Evolutionary conservation across 1,140 invertebrate species (phyloP).

Genomic region (Oscheius sp.): DNA sequence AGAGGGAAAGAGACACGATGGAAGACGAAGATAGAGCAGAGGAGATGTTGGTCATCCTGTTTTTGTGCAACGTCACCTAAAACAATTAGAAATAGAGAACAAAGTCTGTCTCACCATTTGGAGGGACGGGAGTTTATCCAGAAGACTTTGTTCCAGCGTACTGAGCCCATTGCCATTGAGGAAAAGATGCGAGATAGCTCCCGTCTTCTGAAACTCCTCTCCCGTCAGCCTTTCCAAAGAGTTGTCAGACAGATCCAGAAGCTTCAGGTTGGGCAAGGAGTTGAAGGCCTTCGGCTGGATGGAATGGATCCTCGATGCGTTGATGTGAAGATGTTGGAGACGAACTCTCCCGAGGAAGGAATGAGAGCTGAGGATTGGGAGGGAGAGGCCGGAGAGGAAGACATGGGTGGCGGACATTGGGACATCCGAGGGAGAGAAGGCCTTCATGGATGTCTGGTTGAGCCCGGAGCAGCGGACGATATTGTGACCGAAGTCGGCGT

Average conservation of each 20-base stretch:
- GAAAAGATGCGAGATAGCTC: constrained; percentile 34
- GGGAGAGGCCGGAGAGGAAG: constrained; percentile 35
- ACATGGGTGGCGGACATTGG: constrained; percentile 57
- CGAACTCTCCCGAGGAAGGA: constrained; percentile 47
- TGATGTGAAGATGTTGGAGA: constrained; percentile 50
- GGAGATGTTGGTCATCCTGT: constrained; percentile 15
- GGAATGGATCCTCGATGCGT: constrained; percentile 35
- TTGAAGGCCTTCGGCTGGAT: constrained; percentile 54
- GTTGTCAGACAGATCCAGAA: constrained; percentile 42
- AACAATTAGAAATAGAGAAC: neutral
- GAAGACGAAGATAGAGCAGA: neutral
- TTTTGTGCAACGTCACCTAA: constrained; percentile 27
- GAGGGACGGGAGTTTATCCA: constrained; percentile 43
- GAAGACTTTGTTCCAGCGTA: constrained; percentile 36
- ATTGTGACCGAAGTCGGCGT: constrained; percentile 42
- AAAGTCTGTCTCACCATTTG: constrained; percentile 25
- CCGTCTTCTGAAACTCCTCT: constrained; percentile 38
- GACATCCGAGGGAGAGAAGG: constrained; percentile 36
- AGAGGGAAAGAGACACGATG: constrained; percentile 26
- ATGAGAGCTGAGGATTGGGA: constrained; percentile 42
- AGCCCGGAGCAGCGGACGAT: constrained; percentile 41
- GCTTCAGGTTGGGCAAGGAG: constrained; percentile 39
- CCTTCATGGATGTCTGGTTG: constrained; percentile 1
- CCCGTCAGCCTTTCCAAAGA: constrained; percentile 14
- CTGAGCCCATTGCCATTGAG: constrained; percentile 47